phyloP scores from a whole-genome alignment of 2,888 invertebrate species.

The Noctua pronuba region DNA sequence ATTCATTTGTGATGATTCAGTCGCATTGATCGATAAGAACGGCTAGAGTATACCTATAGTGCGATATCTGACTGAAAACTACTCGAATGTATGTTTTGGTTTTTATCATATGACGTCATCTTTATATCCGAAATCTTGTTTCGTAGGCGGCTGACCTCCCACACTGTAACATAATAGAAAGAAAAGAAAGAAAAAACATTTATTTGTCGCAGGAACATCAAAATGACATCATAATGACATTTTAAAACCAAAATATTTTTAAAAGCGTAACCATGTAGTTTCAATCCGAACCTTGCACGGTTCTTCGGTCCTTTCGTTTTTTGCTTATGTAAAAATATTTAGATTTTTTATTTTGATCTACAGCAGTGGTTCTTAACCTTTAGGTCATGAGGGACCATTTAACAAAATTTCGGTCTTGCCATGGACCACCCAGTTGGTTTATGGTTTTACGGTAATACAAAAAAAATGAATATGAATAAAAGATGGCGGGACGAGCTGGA shows the following conservation, averaged over 20 bases:
- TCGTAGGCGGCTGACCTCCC: no score
- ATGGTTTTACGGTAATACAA: no score
- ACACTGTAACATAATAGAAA: background rate
- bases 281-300: background rate
- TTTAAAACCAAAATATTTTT: background rate
- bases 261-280: background rate
- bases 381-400: no score
- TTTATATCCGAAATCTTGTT: background rate
- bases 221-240: background rate
- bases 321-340: no score
- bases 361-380: no score
- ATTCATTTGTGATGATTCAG: background rate
- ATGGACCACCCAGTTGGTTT: no score
- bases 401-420: no score
- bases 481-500: no score
- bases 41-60: background rate
- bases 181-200: no score
- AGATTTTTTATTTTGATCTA: background rate
- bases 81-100: background rate
- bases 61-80: background rate
- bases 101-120: background rate
- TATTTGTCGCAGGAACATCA: no score
- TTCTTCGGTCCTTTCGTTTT: no score
- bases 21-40: background rate
- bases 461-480: no score